A percentile compares a stretch with the other conserved stretches of the same genome.
Evolutionary conservation across 2,888 invertebrate species (phyloP).

Genomic region (Maniola hyperantus): DNA sequence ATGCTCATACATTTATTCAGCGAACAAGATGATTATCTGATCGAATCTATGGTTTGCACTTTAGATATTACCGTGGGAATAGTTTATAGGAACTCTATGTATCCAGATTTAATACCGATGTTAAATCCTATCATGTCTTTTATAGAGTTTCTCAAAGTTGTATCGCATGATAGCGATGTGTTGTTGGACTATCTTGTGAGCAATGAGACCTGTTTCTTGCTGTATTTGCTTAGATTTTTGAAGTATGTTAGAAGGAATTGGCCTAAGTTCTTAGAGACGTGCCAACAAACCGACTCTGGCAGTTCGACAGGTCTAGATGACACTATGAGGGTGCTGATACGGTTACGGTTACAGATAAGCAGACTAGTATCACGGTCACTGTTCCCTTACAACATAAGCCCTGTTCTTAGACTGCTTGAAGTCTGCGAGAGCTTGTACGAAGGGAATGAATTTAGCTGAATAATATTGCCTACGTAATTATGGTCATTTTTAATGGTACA

Average conservation of each 20-base stretch:
- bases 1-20: constrained; percentile 94
- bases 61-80: constrained; percentile 94
- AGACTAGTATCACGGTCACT: constrained; percentile 91
- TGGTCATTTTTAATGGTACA: constrained; percentile 19
- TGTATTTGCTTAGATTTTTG: constrained; percentile 91
- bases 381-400: constrained; percentile 95
- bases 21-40: constrained; percentile 95
- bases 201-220: constrained; percentile 94
- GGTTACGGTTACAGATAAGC: constrained; percentile 90
- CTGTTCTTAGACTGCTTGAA: constrained; percentile 91
- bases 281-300: constrained; percentile 84
- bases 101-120: constrained; percentile 90
- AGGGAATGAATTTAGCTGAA: constrained; percentile 90
- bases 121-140: constrained; percentile 94
- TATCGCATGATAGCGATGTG: constrained; percentile 91
- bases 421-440: constrained; percentile 93
- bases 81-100: constrained; percentile 90
- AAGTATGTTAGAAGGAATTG: constrained; percentile 93
- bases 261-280: constrained; percentile 91
- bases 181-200: constrained; percentile 93
- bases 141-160: constrained; percentile 91
- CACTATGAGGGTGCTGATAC: constrained; percentile 92
- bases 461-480: constrained; percentile 19
- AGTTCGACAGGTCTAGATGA: constrained; percentile 86
- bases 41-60: constrained; percentile 96